Percentiles rank a stretch among this genome's conserved stretches.
Conservation (phyloP, 2,113 vertebrate species). For the Coregonus clupeaformis region DNA sequence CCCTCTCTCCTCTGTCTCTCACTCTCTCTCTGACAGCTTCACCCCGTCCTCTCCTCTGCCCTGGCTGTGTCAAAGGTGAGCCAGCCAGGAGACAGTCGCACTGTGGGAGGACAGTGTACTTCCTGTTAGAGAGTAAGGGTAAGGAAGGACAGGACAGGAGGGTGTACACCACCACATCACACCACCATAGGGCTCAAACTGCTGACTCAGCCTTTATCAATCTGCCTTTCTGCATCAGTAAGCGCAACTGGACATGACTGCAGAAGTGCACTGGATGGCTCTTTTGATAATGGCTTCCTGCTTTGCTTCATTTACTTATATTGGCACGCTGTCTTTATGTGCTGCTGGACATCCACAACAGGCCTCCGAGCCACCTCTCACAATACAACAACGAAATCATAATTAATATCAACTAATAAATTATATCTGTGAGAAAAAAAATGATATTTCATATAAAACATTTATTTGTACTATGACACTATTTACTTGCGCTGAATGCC, state of each 20-base stretch:
- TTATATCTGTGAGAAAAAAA: no score
- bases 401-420: background rate
- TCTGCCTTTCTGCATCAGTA: slow-evolving; percentile 59
- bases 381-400: background rate
- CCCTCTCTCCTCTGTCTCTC: background rate
- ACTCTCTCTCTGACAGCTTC: background rate
- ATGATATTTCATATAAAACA: background rate
- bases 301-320: slow-evolving; percentile 39
- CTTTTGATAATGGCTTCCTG: slow-evolving; percentile 43
- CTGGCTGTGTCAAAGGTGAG: slow-evolving; percentile 9
- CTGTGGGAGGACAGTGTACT: slow-evolving; percentile 41
- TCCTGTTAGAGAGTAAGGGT: slow-evolving; percentile 50
- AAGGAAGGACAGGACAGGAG: slow-evolving; percentile 47
- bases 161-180: slow-evolving; percentile 20
- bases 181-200: slow-evolving; percentile 14
- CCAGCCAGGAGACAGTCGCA: slow-evolving; percentile 28
- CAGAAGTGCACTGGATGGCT: slow-evolving; percentile 40
- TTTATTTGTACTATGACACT: background rate
- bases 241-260: slow-evolving; percentile 62
- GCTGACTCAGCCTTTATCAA: slow-evolving; percentile 68
- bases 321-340: slow-evolving; percentile 2
- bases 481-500: background rate
- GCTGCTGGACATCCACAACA: background rate
- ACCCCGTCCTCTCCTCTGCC: slow-evolving; percentile 7
- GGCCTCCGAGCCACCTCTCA: slow-evolving; percentile 10